phyloP scores from a whole-genome alignment of 64 coral and sea anemone species.

The Dendronephthya gigantea region DNA sequence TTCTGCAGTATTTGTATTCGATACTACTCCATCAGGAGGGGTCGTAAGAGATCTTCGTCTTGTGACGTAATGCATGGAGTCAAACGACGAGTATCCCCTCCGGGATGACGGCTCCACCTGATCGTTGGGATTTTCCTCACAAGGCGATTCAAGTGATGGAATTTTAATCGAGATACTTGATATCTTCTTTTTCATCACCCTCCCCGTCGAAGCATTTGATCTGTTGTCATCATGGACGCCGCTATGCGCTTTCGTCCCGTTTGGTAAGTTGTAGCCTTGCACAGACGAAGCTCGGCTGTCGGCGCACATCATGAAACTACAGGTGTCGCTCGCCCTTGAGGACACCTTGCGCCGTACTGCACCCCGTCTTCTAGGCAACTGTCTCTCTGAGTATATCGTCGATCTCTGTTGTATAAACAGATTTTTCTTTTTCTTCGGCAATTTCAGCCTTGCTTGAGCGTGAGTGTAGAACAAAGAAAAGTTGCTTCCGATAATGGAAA shows the following conservation, averaged over 20 bases:
- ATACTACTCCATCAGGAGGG: background rate
- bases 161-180: background rate
- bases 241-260: background rate
- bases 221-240: background rate
- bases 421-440: conserved; percentile 59
- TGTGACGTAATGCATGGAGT: background rate
- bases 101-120: background rate
- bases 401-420: background rate
- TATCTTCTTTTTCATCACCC: background rate
- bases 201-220: background rate
- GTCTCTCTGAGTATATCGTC: background rate
- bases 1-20: background rate
- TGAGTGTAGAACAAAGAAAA: conserved; percentile 91
- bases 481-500: conserved; percentile 92
- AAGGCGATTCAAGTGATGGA: background rate
- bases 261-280: background rate
- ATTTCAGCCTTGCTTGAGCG: conserved; percentile 86
- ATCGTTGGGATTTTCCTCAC: background rate
- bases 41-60: background rate
- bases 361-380: background rate
- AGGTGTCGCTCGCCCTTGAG: background rate
- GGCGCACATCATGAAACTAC: background rate
- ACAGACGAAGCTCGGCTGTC: background rate
- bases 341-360: background rate
- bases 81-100: background rate